These are phyloP conservation scores for Brienomyrus longianalis DNA, from an alignment of 2,113 vertebrate genomes.

Conservation along the genomic window DNA sequence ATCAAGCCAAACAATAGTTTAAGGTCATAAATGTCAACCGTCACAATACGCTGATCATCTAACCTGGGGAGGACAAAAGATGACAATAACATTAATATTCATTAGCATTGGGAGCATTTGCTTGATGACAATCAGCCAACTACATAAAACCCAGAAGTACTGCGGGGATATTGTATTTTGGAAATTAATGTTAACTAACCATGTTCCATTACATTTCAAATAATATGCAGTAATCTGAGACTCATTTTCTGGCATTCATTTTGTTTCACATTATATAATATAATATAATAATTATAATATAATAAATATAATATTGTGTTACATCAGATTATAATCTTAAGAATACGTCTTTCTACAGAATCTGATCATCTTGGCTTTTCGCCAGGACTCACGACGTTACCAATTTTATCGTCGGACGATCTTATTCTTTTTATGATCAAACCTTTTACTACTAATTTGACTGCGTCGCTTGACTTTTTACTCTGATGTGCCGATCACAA, in stretches of 20 bases:
- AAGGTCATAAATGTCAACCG: not conserved
- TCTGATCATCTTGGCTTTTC: not conserved
- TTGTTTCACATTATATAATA: not conserved
- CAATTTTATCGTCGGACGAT: not conserved
- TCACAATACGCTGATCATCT: not conserved
- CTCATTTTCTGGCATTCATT: not conserved
- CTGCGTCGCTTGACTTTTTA: not conserved
- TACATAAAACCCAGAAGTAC: not conserved
- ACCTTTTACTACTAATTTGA: not conserved
- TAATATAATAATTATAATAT: no score
- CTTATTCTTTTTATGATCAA: not conserved
- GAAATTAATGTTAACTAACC: not conserved
- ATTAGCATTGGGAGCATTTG: not conserved
- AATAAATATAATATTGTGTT: not conserved
- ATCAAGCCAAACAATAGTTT: not conserved
- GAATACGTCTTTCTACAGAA: not conserved
- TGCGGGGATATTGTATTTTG: not conserved
- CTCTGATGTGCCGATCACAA: not conserved
- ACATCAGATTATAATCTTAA: not conserved
- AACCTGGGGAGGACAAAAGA: not conserved
- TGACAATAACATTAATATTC: not conserved
- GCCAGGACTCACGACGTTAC: not conserved
- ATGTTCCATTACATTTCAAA: not conserved
- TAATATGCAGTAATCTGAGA: not conserved
- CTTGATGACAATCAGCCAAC: not conserved